Conservation (phyloP, 2,113 vertebrate genomes). For the Antechinus flavipes region DNA sequence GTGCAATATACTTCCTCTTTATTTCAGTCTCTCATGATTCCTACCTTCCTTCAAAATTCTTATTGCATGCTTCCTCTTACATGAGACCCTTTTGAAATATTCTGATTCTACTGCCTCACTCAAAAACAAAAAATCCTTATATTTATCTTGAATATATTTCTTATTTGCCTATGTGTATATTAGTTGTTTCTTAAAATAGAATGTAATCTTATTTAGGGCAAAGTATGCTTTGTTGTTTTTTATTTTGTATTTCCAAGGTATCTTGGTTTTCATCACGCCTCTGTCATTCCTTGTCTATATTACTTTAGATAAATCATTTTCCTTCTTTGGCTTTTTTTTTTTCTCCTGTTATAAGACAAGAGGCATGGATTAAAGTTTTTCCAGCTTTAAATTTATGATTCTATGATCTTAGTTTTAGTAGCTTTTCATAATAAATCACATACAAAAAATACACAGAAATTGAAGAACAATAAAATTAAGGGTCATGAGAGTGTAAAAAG, state of each 20-base stretch:
- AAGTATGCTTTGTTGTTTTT: background rate
- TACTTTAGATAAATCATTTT: background rate
- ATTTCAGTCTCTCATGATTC: background rate
- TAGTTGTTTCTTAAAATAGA: background rate
- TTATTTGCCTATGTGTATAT: background rate
- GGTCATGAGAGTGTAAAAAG: background rate
- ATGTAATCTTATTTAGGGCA: background rate
- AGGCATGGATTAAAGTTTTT: background rate
- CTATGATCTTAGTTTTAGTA: background rate
- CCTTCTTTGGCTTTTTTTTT: background rate
- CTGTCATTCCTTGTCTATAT: background rate
- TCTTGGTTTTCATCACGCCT: background rate
- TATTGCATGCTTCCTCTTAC: background rate
- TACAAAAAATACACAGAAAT: background rate
- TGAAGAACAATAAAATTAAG: background rate
- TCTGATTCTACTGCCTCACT: background rate
- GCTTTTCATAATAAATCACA: background rate
- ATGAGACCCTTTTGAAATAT: background rate
- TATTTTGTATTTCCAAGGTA: background rate
- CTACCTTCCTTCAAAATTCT: background rate
- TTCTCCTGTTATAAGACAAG: background rate
- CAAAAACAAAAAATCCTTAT: background rate
- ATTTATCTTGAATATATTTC: background rate
- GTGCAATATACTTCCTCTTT: background rate
- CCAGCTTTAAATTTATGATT: background rate